Evolutionary conservation across 2,113 vertebrate species (phyloP).

Genomic region (Scytalopus superciliaris): DNA sequence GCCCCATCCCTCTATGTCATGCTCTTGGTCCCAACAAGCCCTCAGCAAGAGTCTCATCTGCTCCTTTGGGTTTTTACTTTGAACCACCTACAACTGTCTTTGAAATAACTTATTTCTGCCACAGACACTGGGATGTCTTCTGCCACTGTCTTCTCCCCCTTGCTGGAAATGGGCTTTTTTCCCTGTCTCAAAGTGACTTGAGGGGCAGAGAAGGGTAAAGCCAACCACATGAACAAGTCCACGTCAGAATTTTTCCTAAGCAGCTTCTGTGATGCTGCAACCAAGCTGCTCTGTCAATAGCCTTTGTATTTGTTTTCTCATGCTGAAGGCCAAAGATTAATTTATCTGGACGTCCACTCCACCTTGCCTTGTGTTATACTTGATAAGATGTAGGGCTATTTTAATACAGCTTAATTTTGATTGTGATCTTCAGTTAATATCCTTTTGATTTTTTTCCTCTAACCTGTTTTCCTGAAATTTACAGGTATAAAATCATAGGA

Average conservation of each 20-base stretch:
- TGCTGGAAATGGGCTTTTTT: background rate
- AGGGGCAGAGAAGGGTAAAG: background rate
- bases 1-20: background rate
- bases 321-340: conserved; percentile 40
- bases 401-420: conserved; percentile 57
- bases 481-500: conserved; percentile 42
- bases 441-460: conserved; percentile 46
- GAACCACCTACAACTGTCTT: background rate
- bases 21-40: background rate
- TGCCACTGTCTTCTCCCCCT: background rate
- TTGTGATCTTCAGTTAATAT: conserved; percentile 49
- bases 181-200: background rate
- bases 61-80: background rate
- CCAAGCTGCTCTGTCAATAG: conserved; percentile 22
- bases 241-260: background rate
- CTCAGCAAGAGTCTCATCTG: background rate
- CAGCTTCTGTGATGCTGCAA: background rate
- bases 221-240: background rate
- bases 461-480: conserved; percentile 27
- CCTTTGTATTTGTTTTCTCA: conserved; percentile 6
- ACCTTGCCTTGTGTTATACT: conserved; percentile 19
- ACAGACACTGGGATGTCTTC: background rate
- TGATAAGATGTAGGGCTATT: conserved; percentile 2
- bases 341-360: background rate
- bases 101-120: background rate